Percentiles rank a stretch among this genome's conserved stretches.
phyloP scores from a whole-genome alignment of 2,888 invertebrate species.

The Amphipyra tragopoginis region DNA sequence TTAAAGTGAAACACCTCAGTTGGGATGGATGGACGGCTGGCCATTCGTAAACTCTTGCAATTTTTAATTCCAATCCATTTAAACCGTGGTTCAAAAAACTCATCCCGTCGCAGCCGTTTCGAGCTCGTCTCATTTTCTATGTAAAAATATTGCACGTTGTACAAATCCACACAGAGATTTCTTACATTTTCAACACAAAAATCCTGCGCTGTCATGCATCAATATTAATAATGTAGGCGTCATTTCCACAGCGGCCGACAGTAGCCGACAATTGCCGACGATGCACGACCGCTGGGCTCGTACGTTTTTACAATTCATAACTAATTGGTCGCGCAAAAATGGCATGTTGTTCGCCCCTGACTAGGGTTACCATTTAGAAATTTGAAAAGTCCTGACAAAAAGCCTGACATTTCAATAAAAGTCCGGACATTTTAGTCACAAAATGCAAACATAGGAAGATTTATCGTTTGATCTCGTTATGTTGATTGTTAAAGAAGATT shows the following conservation, averaged over 20 bases:
- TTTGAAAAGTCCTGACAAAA: no score
- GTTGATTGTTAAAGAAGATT: no score
- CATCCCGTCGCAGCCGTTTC: conserved; percentile 6
- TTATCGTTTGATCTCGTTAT: no score
- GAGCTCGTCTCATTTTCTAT: conserved; percentile 23
- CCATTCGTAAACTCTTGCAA: conserved; percentile 26
- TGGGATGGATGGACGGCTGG: conserved; percentile 4
- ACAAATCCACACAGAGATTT: conserved; percentile 5
- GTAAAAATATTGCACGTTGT: conserved; percentile 28
- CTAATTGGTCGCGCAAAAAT: conserved; percentile 25
- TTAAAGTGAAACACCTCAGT: conserved; percentile 9
- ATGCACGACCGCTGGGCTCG: conserved; percentile 4
- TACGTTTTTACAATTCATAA: conserved; percentile 23
- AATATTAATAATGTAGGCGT: conserved; percentile 48
- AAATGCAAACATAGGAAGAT: no score
- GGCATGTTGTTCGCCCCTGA: conserved; percentile 5
- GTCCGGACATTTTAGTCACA: no score
- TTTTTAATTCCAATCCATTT: conserved; percentile 38
- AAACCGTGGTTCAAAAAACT: conserved; percentile 20
- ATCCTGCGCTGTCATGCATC: conserved; percentile 28
- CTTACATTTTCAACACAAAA: conserved; percentile 19
- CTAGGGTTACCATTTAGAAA: no score
- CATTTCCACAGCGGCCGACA: conserved; percentile 22
- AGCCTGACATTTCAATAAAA: no score
- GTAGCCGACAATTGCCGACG: conserved; percentile 29